Evolutionary conservation across 2,797 vertebrate genomes (phyloP).

Genomic region (Lepilemur ruficaudatus): DNA sequence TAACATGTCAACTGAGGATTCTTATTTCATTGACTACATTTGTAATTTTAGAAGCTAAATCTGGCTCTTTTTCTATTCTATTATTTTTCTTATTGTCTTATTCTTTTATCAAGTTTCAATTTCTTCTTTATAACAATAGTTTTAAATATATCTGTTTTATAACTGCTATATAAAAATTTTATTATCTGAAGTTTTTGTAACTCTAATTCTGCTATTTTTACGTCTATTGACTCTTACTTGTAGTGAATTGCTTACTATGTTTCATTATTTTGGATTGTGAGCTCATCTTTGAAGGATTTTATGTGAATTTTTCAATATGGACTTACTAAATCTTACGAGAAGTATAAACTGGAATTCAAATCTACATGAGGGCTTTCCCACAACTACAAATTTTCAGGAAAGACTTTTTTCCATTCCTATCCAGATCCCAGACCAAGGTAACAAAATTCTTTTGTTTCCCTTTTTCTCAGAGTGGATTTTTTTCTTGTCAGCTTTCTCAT

Average conservation of each 20-base stretch:
- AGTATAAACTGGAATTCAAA: not conserved
- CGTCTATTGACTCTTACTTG: not conserved
- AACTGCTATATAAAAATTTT: not conserved
- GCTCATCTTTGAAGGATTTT: not conserved
- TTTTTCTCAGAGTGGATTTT: not conserved
- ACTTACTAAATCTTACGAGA: not conserved
- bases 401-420: not conserved
- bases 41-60: not conserved
- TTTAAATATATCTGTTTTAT: not conserved
- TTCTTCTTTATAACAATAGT: not conserved
- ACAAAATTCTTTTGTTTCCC: not conserved
- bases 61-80: not conserved
- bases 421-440: not conserved
- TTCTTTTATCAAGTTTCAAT: not conserved
- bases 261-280: not conserved
- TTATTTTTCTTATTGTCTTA: not conserved
- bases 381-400: not conserved
- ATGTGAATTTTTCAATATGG: not conserved
- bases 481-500: not conserved
- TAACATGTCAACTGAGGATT: not conserved
- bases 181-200: not conserved
- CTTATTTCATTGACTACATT: not conserved
- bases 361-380: not conserved
- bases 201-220: not conserved
- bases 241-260: not conserved